Evolutionary conservation across 2,113 vertebrate genomes (phyloP).

Genomic region (Rhagologus leucostigma): DNA sequence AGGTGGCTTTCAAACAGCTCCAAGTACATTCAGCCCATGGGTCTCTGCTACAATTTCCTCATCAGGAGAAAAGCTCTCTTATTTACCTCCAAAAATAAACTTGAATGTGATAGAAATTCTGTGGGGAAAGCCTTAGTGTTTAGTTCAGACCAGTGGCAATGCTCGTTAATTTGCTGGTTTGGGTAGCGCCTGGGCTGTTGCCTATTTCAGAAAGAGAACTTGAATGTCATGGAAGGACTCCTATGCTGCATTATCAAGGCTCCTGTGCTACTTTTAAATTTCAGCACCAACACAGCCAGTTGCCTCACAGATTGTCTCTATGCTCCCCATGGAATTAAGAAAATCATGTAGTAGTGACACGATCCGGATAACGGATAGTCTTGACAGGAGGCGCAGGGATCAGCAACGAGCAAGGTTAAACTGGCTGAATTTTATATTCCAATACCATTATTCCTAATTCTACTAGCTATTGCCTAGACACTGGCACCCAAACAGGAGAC

Average conservation of each 20-base stretch:
- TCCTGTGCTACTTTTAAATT: not conserved
- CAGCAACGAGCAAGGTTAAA: not conserved
- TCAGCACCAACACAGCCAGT: not conserved
- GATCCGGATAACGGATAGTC: not conserved
- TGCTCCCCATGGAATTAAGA: not conserved
- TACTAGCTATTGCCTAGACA: not conserved
- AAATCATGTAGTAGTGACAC: fast-evolving
- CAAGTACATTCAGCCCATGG: not conserved
- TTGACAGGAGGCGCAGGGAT: not conserved
- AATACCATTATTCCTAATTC: not conserved
- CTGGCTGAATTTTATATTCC: not conserved
- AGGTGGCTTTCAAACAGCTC: not conserved
- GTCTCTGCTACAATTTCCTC: not conserved
- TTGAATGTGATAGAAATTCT: not conserved
- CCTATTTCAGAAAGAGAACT: not conserved
- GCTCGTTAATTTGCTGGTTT: not conserved
- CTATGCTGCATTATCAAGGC: too few relatives aligned
- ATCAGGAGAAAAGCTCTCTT: not conserved
- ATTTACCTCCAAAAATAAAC: not conserved
- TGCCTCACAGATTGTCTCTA: not conserved
- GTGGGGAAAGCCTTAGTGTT: not conserved
- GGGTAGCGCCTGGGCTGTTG: not conserved
- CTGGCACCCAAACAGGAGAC: not conserved
- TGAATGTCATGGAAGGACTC: not conserved
- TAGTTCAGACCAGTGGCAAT: not conserved